Conservation (phyloP, 2,797 vertebrate genomes). For the Xenentodon cancila region DNA sequence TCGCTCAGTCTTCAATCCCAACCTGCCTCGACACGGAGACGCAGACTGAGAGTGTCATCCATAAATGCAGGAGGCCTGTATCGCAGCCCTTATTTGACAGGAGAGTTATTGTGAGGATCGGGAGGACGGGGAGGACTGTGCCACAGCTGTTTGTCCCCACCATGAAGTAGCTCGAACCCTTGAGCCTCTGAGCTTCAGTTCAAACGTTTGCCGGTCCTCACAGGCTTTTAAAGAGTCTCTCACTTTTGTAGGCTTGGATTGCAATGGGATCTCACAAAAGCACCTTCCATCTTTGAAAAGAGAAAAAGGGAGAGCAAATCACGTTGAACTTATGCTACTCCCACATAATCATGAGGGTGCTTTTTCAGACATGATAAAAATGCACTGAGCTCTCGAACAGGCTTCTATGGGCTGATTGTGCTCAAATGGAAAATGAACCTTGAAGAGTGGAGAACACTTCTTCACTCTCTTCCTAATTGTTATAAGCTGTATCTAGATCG, state of each 20-base stretch:
- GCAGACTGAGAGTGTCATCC: slow-evolving; percentile 49
- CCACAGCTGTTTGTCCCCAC: slow-evolving; percentile 27
- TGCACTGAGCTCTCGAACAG: slow-evolving; percentile 47
- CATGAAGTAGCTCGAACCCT: slow-evolving; percentile 42
- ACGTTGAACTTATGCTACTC: slow-evolving; percentile 58
- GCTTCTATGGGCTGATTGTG: slow-evolving; percentile 43
- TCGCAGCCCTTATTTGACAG: slow-evolving; percentile 40
- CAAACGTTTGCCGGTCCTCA: slow-evolving; percentile 45
- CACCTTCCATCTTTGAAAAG: slow-evolving; percentile 40
- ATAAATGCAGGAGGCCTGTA: slow-evolving; percentile 42
- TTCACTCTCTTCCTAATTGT: slow-evolving; percentile 36
- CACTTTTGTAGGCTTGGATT: slow-evolving; percentile 28
- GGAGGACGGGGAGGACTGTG: neutral
- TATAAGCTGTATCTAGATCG: slow-evolving; percentile 30
- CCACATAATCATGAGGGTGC: slow-evolving; percentile 67
- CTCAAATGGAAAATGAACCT: slow-evolving; percentile 60
- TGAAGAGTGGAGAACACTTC: slow-evolving; percentile 47
- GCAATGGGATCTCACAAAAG: slow-evolving; percentile 46
- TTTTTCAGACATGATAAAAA: slow-evolving; percentile 71
- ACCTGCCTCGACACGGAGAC: slow-evolving; percentile 27
- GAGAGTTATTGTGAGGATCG: slow-evolving; percentile 46
- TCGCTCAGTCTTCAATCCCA: slow-evolving; percentile 36
- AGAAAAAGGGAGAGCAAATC: slow-evolving; percentile 54
- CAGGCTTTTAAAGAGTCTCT: slow-evolving; percentile 32
- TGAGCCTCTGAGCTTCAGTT: slow-evolving; percentile 27